Base-by-base conservation (phyloP, 2,888 invertebrate species). In the Rotaria socialis region DNA sequence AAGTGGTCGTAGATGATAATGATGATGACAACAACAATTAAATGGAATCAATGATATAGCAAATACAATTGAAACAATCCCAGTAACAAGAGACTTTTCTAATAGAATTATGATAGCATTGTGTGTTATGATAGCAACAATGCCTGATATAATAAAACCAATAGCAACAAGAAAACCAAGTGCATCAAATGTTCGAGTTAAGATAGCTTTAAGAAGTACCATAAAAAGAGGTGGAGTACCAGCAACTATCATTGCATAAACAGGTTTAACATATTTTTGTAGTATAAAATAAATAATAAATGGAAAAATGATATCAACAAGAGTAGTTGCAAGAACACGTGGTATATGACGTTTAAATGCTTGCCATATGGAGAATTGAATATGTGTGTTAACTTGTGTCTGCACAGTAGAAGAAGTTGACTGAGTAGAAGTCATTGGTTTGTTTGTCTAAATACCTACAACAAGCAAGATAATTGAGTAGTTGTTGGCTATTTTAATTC, bases 11-110 rank as follows among this genome's bases (percentile, higher is more conserved):
- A 67, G 2, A 6, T 22, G 19, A 55, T 22, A 55, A 27, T 4
- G n/a, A 27, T 27, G n/a, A 27, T 8, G 27, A 14, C 27, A 27
- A 27, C 60, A n/a, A 60, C 67, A 67, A 67, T 27, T 6, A 27
- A 67, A 67, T 67, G 67, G 67, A 19, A 67, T 67, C 10, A 67
- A 67, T 27, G 27, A 27, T 27, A 67, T 35, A 4, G 5, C n/a
- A 35, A 67, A 67, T 14, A 67, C 27, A n/a, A 35, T 2, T 19
- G 67, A 67, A 3, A 67, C 19, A 0, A 67, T 24, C 27, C 27
- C 67, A 67, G 67, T 67, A 27, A 67, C 22, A 27, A 67, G 67
- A 67, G 67, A 67, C 27, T 67, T 67, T 67, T 67, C 67, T 27
- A 67, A 27, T 67, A 67, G 11, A 19, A 67, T 8, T 7, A 67